phyloP scores from a whole-genome alignment of 2,797 vertebrate genomes.

The Perodicticus potto region DNA sequence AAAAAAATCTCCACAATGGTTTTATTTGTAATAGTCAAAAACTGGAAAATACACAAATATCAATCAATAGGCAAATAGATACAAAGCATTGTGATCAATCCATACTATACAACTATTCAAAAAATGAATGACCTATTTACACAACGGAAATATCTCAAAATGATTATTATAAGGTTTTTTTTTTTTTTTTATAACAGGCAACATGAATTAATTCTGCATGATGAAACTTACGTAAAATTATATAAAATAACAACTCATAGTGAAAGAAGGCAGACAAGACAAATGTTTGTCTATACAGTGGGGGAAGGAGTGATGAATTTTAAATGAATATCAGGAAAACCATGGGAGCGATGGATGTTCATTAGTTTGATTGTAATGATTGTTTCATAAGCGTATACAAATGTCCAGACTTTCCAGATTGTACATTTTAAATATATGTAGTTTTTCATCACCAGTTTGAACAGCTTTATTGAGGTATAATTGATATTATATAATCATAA shows the following conservation, averaged over 20 bases:
- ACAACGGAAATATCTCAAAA: background rate
- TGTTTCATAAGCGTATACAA: background rate
- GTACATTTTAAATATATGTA: background rate
- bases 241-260: background rate
- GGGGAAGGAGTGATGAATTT: background rate
- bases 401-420: background rate
- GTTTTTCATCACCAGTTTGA: background rate
- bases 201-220: background rate
- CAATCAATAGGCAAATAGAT: background rate
- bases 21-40: background rate
- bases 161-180: background rate
- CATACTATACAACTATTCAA: background rate
- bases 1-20: background rate
- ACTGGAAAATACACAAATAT: background rate
- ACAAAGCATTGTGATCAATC: background rate
- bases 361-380: background rate
- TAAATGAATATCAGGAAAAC: background rate
- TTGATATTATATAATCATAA: no score
- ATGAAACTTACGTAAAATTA: background rate
- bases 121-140: background rate
- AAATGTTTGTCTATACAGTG: background rate
- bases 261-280: background rate
- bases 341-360: background rate
- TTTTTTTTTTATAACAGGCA: background rate
- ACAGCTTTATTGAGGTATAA: no score